A percentile compares a stretch with the other conserved stretches of the same genome.
These are phyloP conservation scores for Pseudopleuronectes americanus DNA, from an alignment of 2,797 vertebrate genomes.

Conservation along the genomic window DNA sequence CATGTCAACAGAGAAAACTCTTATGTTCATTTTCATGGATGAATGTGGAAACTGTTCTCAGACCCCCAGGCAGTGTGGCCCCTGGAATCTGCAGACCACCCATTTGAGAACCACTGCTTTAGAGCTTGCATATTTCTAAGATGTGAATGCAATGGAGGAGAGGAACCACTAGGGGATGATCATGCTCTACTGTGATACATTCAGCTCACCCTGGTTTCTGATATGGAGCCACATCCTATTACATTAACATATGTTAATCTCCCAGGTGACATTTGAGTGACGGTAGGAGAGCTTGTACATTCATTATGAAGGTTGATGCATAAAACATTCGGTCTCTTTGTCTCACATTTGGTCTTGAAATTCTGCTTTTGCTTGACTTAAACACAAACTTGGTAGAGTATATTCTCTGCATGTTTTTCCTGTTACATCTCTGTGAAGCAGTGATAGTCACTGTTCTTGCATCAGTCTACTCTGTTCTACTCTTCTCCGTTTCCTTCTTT, in stretches of 20 bases:
- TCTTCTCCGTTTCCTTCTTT: background rate
- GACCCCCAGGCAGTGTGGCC: too few species aligned
- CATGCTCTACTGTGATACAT: slow-evolving; percentile 5
- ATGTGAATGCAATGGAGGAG: slow-evolving; percentile 19
- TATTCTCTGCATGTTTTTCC: background rate
- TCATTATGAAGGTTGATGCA: too few species aligned
- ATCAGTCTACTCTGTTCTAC: background rate
- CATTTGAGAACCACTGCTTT: too few species aligned
- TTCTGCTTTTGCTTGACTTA: background rate
- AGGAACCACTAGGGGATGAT: slow-evolving; percentile 63
- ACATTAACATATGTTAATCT: background rate
- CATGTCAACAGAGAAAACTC: too few species aligned
- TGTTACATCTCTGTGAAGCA: background rate
- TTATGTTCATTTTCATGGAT: too few species aligned
- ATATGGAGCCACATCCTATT: background rate
- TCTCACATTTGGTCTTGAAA: background rate
- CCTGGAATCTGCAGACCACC: too few species aligned
- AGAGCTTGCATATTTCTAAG: background rate
- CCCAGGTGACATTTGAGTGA: slow-evolving; percentile 3
- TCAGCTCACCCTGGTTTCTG: background rate
- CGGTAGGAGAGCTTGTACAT: background rate
- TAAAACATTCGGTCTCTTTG: background rate
- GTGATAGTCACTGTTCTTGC: background rate
- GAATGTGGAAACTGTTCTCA: too few species aligned
- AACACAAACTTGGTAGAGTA: background rate